A percentile compares a stretch with the other conserved stretches of the same genome.
These are phyloP conservation scores for Phaonia tiefii DNA, from an alignment of 2,888 invertebrate genomes.

Conservation along the genomic window DNA sequence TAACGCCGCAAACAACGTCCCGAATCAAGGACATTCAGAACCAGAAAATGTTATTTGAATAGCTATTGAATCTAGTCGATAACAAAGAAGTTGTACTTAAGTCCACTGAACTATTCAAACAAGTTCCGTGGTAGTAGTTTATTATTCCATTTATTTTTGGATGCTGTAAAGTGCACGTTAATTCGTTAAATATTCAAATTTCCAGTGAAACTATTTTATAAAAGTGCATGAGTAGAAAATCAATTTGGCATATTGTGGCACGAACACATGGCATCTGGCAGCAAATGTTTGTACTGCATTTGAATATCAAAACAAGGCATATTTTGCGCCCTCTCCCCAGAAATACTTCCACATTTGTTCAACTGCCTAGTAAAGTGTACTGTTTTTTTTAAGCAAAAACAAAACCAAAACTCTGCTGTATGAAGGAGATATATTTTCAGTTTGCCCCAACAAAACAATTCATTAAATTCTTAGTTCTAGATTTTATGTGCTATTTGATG, in stretches of 20 bases:
- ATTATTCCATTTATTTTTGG: too few species aligned
- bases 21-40: too few species aligned
- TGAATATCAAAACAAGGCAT: constrained; percentile 40
- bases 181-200: too few species aligned
- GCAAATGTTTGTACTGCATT: constrained; percentile 44
- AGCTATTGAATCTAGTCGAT: too few species aligned
- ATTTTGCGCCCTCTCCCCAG: constrained; percentile 23
- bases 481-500: not conserved
- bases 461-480: constrained; percentile 16
- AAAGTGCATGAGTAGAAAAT: not conserved
- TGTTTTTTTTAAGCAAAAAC: constrained; percentile 1
- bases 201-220: not conserved
- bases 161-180: too few species aligned
- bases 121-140: too few species aligned
- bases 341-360: constrained; percentile 20
- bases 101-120: too few species aligned
- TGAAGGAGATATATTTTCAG: not conserved
- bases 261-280: too few species aligned
- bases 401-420: too few species aligned
- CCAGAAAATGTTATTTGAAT: too few species aligned
- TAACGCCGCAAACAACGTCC: too few species aligned
- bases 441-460: constrained; percentile 10
- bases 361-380: constrained; percentile 14
- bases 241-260: constrained; percentile 40
- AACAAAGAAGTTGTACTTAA: too few species aligned